Evolutionary conservation across 2,888 invertebrate species (phyloP).

Genomic region (Ophraella communa): DNA sequence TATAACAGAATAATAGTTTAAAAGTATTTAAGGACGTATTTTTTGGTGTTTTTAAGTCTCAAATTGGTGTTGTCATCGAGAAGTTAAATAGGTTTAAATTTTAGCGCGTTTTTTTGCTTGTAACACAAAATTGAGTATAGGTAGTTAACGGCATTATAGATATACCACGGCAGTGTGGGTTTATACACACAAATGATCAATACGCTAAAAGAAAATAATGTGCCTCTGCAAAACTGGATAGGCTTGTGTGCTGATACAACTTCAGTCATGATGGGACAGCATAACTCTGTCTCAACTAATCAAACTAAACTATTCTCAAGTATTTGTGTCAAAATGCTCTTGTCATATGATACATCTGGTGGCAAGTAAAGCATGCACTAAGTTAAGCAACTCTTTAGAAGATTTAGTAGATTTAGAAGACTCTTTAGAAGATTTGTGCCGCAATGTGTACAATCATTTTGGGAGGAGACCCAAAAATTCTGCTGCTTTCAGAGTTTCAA

Average conservation of each 20-base stretch:
- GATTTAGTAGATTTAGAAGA: too few species aligned
- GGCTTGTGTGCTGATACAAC: constrained; percentile 8
- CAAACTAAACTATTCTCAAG: constrained; percentile 10
- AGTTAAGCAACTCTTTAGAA: constrained; percentile 8
- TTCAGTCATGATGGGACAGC: constrained; percentile 10
- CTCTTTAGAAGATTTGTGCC: constrained; percentile 13
- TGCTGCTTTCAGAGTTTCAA: constrained; percentile 10
- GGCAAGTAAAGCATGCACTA: constrained; percentile 9
- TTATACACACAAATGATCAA: constrained; percentile 11
- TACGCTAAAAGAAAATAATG: constrained; percentile 6
- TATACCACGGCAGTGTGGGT: too few species aligned
- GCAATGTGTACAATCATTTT: constrained; percentile 10
- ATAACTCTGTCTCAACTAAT: constrained; percentile 13
- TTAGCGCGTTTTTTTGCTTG: too few species aligned
- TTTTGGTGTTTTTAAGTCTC: too few species aligned
- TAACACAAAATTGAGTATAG: too few species aligned
- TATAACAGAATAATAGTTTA: too few species aligned
- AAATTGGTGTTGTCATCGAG: too few species aligned
- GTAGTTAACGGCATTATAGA: too few species aligned
- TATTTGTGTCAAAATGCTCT: constrained; percentile 4
- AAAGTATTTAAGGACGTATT: too few species aligned
- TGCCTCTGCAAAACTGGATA: constrained; percentile 11
- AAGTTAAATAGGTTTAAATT: too few species aligned
- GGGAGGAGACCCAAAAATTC: constrained; percentile 6
- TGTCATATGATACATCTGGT: constrained; percentile 9